A percentile compares a stretch with the other conserved stretches of the same genome.
Evolutionary conservation across 2,888 invertebrate species (phyloP).

Genomic region (Hemistola chrysoprasaria): DNA sequence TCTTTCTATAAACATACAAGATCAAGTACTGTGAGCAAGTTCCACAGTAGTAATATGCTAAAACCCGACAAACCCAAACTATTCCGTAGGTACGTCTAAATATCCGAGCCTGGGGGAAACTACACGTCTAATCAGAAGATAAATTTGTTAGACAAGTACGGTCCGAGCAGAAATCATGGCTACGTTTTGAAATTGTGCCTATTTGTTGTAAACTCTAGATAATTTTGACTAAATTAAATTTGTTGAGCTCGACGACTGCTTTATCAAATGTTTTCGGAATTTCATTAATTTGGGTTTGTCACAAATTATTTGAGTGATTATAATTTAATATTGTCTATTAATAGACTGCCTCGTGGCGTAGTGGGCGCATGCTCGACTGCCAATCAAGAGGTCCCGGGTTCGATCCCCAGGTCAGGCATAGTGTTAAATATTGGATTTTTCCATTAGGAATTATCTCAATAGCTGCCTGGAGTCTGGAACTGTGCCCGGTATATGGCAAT

Average conservation of each 20-base stretch:
- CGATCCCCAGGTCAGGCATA: too few species aligned
- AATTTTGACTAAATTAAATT: constrained; percentile 14
- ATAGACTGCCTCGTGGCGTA: too few species aligned
- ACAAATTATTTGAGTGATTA: too few species aligned
- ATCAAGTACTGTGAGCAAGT: neutral
- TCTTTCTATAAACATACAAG: neutral
- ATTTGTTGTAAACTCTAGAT: constrained; percentile 9
- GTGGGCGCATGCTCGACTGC: too few species aligned
- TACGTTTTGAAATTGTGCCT: constrained; percentile 5
- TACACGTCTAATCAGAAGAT: constrained; percentile 21
- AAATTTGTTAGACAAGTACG: constrained; percentile 24
- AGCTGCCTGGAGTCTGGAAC: too few species aligned
- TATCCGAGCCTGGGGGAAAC: constrained; percentile 18
- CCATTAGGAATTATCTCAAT: too few species aligned
- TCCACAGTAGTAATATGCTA: constrained; percentile 16
- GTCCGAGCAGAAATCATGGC: constrained; percentile 13
- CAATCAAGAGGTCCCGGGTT: too few species aligned
- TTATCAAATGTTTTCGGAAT: neutral
- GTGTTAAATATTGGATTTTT: too few species aligned
- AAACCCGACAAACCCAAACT: constrained; percentile 19
- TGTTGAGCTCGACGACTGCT: neutral
- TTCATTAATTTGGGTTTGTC: too few species aligned
- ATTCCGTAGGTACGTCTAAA: constrained; percentile 22
- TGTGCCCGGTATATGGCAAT: too few species aligned
- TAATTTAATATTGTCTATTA: too few species aligned